Base-by-base conservation (phyloP, 2,888 invertebrate species). In the Rutpela maculata region DNA sequence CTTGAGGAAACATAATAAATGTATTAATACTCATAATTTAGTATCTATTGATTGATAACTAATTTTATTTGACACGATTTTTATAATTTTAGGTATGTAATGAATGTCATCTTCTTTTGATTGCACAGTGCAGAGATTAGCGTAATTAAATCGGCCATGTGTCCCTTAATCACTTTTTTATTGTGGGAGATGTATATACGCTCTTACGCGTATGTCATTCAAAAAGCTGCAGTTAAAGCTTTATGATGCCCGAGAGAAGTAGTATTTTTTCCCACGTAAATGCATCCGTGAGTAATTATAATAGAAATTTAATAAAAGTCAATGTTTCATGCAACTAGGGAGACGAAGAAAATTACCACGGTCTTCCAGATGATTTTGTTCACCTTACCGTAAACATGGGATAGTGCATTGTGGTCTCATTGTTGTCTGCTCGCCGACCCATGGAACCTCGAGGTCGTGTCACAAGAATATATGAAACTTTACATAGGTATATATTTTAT, bases 361-460 rank as follows among this genome's bases (percentile, higher is more conserved):
- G 81, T 83, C 50, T 78, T 22, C 78, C 77, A 76, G 77, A 80
- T 74, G 75, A 78, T 80, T 81, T 81, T 82, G 84, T 81, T 83
- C 78, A 82, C 69, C 76, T 81, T 79, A 81, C 81, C 84, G 83
- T 84, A 82, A 84, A 83, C 78, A 79, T 76, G 75, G 80, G 76
- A 69, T 76, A 77, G 79, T 63, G 78, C 82, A 80, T 83, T 77
- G 78, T 80, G 80, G 81, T 84, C 82, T 82, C 82, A 85, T 86
- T 87, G 87, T 87, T 87, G 87, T 87, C 87, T 87, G 87, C 85
- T 84, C 86, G 82, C 65, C 85, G 86, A 87, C 84, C 87, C 86
- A 83, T 85, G 81, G 81, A 77, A 79, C 69, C 65, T 76, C 78
- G 81, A 81, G 84, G 84, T 84, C 84, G 79, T 80, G 82, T 72